A percentile compares a stretch with the other conserved stretches of the same genome.
Evolutionary conservation across 2,797 vertebrate species (phyloP).

Genomic region (Argentina silus): DNA sequence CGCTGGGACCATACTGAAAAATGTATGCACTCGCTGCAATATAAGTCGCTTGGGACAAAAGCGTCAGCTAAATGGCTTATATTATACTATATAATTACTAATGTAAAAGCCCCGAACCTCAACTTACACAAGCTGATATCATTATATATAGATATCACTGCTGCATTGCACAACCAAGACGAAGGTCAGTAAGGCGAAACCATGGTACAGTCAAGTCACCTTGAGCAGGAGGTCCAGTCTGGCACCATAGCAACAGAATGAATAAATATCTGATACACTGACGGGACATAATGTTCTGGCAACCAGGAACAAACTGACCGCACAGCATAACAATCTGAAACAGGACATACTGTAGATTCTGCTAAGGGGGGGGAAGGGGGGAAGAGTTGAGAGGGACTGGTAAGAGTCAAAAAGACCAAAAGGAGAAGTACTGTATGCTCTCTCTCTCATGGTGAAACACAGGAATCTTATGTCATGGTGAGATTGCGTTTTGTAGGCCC

Average conservation of each 20-base stretch:
- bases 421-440: no score
- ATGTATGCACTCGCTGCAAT: no score
- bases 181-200: not conserved
- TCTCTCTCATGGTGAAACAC: no score
- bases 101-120: not conserved
- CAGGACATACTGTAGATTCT: slow-evolving; percentile 9
- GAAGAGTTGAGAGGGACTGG: not conserved
- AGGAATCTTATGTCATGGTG: not conserved
- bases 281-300: slow-evolving; percentile 8
- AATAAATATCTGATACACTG: slow-evolving; percentile 11
- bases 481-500: not conserved
- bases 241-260: not conserved
- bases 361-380: not conserved
- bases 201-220: slow-evolving; percentile 20
- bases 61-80: not conserved
- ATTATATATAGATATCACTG: not conserved
- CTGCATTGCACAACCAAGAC: not conserved
- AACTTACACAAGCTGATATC: not conserved
- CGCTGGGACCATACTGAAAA: not conserved
- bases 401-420: not conserved
- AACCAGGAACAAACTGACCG: not conserved
- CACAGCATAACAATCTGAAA: slow-evolving; percentile 3
- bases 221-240: slow-evolving; percentile 8
- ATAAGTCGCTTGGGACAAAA: no score
- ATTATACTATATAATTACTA: not conserved